These are phyloP conservation scores for Metaphire vulgaris DNA, from an alignment of 1,140 invertebrate genomes.

Conservation along the genomic window DNA sequence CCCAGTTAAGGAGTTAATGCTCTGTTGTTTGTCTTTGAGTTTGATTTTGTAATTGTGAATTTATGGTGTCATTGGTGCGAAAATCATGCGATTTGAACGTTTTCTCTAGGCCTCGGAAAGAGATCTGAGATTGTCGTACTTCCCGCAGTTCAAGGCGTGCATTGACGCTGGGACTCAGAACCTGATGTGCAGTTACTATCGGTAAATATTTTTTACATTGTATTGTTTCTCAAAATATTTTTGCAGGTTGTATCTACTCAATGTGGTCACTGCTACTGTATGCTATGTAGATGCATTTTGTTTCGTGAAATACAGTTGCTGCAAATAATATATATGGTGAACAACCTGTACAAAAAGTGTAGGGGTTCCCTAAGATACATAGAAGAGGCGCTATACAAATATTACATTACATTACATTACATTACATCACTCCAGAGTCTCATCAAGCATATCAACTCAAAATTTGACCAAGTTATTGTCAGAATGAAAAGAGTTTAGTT, in stretches of 20 bases:
- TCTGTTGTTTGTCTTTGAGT: no score
- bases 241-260: not conserved
- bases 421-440: no score
- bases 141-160: slow-evolving; percentile 27
- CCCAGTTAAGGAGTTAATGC: no score
- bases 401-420: not conserved
- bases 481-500: no score
- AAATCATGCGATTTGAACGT: no score
- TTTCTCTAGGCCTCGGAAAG: slow-evolving; percentile 22
- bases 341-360: no score
- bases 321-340: not conserved
- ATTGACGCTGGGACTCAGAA: slow-evolving; percentile 22
- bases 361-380: no score
- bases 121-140: slow-evolving; percentile 23
- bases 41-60: no score
- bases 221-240: not conserved
- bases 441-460: no score
- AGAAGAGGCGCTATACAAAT: not conserved
- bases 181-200: slow-evolving; percentile 31
- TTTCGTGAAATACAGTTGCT: not conserved
- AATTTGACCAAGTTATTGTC: no score
- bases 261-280: not conserved
- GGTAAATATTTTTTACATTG: not conserved
- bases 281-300: not conserved
- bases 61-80: no score